Evolutionary conservation across 1,140 invertebrate genomes (phyloP), one percentile per base, ranked within the genome.

Genomic region (Lysiphlebus fabarum): DNA sequence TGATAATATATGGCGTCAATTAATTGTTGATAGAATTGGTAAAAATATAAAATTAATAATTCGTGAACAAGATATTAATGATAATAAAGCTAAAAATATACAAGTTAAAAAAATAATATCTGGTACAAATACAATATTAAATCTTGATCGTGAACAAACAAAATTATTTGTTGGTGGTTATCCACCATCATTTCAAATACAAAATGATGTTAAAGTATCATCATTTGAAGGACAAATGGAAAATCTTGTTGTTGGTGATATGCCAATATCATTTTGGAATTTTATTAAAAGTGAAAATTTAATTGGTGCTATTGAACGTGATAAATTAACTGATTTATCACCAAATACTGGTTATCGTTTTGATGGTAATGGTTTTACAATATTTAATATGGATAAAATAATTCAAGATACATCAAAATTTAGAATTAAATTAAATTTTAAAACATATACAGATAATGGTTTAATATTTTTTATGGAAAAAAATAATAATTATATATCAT

Each of bases 231-330:
- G 97, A 5, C 84, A 89, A 65, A 90, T 99, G 60, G 95, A 98
- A 72, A 92, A 95, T 53, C 74, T 99, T 0, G 84, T 87, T 51
- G 90, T 98, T 63, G 95, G 95, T 12, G 91, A 94, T 37, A 87
- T 87, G 10, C 89, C 87, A 5, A 85, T 98, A 11, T 95, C 95
- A 0, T 82, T 99, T 11, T 99, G 96, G 96, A 98, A 99, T 79
- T 96, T 96, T 68, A 80, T 86, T 7, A 86, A 90, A 44, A 88
- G 85, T 33, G 87, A 88, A 41, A 88, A 91, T 41, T 91, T 93
- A 55, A 79, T 86, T 48, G 78, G 86, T 62, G 89, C 91, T 0
- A 69, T 78, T 10, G 87, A 90, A 70, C 87, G 90, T 50, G 85
- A 90, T 67, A 84, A 82, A 58, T 74, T 91, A 12, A 74, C 86